These are phyloP conservation scores for Cerceris ruficornis DNA, from an alignment of 2,888 invertebrate species.

Conservation along the genomic window DNA sequence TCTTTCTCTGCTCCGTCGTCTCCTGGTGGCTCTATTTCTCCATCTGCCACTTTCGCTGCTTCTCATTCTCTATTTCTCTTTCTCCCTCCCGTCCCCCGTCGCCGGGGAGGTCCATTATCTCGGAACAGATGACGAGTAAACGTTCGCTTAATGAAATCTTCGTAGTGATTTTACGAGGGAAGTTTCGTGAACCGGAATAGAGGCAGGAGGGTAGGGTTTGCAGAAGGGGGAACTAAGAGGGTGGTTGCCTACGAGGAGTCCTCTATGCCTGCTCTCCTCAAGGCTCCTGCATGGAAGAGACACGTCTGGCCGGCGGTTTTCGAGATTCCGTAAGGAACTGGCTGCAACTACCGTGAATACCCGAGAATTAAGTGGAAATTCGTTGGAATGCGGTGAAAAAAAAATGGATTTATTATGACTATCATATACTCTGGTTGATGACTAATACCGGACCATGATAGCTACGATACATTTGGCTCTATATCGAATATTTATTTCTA, in stretches of 20 bases:
- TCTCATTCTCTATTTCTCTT: background rate
- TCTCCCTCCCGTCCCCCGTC: conserved; percentile 33
- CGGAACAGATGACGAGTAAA: conserved; percentile 70
- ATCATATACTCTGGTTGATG: no score
- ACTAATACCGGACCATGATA: no score
- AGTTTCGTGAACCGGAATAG: conserved; percentile 66
- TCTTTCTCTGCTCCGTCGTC: no score
- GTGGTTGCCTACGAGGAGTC: conserved; percentile 36
- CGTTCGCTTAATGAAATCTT: conserved; percentile 73
- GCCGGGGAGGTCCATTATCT: conserved; percentile 62
- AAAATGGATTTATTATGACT: conserved; percentile 21
- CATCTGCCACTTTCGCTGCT: conserved; percentile 19
- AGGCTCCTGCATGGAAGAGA: conserved; percentile 23
- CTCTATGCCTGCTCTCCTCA: conserved; percentile 11
- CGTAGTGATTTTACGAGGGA: conserved; percentile 71
- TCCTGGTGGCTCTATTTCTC: conserved; percentile 23
- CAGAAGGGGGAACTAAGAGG: background rate
- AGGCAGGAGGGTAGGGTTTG: conserved; percentile 21
- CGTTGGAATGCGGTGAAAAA: conserved; percentile 15
- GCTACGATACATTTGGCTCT: no score
- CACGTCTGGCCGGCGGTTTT: conserved; percentile 47
- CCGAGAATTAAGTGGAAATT: conserved; percentile 59
- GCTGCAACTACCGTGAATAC: conserved; percentile 36
- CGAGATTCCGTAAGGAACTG: conserved; percentile 45
- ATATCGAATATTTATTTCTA: no score